These are phyloP conservation scores for Spinibarbus caldwelli DNA, from an alignment of 2,797 vertebrate genomes.

Conservation along the genomic window DNA sequence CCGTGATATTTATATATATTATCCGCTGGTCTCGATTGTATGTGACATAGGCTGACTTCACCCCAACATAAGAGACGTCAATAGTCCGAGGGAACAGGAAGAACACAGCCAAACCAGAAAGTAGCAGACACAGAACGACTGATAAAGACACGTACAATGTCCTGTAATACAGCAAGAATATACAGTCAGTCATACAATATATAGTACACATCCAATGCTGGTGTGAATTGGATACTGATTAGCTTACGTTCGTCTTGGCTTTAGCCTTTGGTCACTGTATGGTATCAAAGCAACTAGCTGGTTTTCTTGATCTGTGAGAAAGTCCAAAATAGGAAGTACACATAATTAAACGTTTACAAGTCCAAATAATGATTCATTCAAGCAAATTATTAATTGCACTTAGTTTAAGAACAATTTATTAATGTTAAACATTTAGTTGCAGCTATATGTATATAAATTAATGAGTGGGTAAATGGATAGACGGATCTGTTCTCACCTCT, in stretches of 20 bases:
- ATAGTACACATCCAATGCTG: background rate
- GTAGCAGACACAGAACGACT: conserved; percentile 88
- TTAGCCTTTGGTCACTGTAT: conserved; percentile 63
- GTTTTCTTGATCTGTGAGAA: conserved; percentile 56
- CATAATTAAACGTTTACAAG: background rate
- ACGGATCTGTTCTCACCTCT: conserved; percentile 77
- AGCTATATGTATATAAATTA: background rate
- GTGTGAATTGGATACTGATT: background rate
- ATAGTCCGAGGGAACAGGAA: conserved; percentile 96
- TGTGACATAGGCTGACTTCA: conserved; percentile 90
- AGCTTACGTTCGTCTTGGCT: conserved; percentile 61
- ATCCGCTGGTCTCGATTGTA: conserved; percentile 83
- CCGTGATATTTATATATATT: conserved; percentile 95
- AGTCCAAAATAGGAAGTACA: background rate
- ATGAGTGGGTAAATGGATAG: background rate
- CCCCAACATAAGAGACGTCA: conserved; percentile 90
- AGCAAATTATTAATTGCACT: too few relatives aligned
- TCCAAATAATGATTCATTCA: background rate
- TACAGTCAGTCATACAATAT: background rate
- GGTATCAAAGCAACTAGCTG: conserved; percentile 63
- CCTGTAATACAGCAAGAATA: conserved; percentile 69
- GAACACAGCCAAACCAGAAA: conserved; percentile 93
- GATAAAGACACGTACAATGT: conserved; percentile 95
- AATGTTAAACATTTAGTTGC: background rate
- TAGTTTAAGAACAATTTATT: background rate